Base-by-base conservation (phyloP, 1,140 invertebrate genomes). In the Spodoptera frugiperda region DNA sequence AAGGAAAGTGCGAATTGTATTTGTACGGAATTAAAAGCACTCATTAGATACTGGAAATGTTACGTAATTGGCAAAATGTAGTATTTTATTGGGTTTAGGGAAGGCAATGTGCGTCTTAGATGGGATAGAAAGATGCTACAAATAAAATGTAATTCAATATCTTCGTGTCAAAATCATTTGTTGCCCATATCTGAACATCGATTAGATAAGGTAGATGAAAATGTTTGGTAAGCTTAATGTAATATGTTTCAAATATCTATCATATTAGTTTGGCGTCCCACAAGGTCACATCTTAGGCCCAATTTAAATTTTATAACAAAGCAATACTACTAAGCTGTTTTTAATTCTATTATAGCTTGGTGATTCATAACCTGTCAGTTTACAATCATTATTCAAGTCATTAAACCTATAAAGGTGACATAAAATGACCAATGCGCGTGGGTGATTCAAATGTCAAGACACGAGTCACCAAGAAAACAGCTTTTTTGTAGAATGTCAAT, bases 81-180 rank as follows among this genome's bases (percentile, higher is more conserved):
- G 48, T n/a, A n/a, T 53, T 51, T 3, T 8, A 33, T 68, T 53
- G 46, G 48, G 65, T 67, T 55, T 49, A 72, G 76, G 76, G 67
- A 78, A 72, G 76, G 59, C 46, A 9, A 14, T 17, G 68, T 46
- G 77, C 77, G 70, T 78, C 68, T 25, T n/a, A 68, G 30, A 33
- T 53, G 65, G 55, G 72, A 39, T 51, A 25, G 48, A 14, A 33
- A 53, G 21, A 67, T 21, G 19, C 11, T 12, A 49, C 12, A 14
- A 30, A 33, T n/a, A 51, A 30, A 19, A 17, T 49, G 15, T 15
- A 39, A 9, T 0, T n/a, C 3, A 10, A 39, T 39, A 39, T 8
- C 8, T 9, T 39, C 8, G 8, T 8, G 9, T 39, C 8, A 4
- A 39, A 39, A 39, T 39, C 8, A 4, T 39, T 39, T 39, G 33